Evolutionary conservation across 2,888 invertebrate species (phyloP), one percentile per base, ranked within the genome.

Genomic region (Tachina fera): DNA sequence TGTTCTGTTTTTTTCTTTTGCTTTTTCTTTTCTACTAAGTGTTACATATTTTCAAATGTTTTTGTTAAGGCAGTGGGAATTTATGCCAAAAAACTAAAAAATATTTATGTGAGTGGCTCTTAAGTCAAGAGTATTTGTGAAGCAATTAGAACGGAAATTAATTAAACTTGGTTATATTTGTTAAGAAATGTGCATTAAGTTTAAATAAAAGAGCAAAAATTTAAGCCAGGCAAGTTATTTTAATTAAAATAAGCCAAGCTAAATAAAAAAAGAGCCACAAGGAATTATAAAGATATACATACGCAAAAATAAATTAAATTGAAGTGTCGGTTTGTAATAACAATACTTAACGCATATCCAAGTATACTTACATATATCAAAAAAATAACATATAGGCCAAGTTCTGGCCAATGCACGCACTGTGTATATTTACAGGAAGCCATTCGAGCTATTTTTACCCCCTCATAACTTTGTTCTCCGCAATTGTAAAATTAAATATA

Each of bases 51-150:
- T 39, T 9, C 16, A 19, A 53, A 58, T 8, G 58, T 58, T 58
- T 13, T 9, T 58, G 31, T 31, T 22, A 60, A 58, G 14, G 60
- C 13, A 45, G 10, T 58, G 9, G n/a, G n/a, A 61, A 10, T n/a
- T 19, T 51, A n/a, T 10, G n/a, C 22, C 22, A 53, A 53, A 47
- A 56, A 56, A 43, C 14, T 60, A 16, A 16, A 41, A 19, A 53
- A 43, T 47, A 13, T 19, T 9, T 14, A 14, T 56, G 16, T 1
- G 22, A 51, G 19, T 70, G 43, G 19, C 39, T 47, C 60, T 51
- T 13, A 67, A 78, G 43, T 14, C 70, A 78, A 78, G 61, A 60
- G 51, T 51, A 56, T 9, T 49, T 58, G 67, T 67, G 13, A 11
- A 60, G 53, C 16, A 77, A 49, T 39, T 67, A 49, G 47, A 60